A percentile compares a stretch with the other conserved stretches of the same genome.
phyloP scores from a whole-genome alignment of 2,888 invertebrate genomes.

The Coecobrya sp. region DNA sequence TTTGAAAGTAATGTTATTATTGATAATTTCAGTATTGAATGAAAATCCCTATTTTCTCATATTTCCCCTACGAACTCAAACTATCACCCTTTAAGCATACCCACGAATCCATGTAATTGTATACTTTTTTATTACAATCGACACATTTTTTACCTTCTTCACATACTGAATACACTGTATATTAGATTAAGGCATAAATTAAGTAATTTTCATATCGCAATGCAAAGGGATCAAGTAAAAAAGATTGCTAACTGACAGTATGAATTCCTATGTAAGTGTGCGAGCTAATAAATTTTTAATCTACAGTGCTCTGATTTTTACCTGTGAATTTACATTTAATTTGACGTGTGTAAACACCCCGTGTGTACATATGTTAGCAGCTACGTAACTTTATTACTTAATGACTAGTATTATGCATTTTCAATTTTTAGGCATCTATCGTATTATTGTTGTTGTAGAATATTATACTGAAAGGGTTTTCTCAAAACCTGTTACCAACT shows the following conservation, averaged over 20 bases:
- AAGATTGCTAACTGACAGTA: no score
- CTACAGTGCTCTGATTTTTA: constrained; percentile 44
- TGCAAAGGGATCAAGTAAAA: background rate
- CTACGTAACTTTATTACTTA: constrained; percentile 23
- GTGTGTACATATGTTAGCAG: constrained; percentile 8
- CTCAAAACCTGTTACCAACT: constrained; percentile 31
- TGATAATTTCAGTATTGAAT: no score
- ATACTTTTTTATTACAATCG: no score
- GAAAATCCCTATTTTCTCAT: background rate
- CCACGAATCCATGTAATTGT: no score
- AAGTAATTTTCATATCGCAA: background rate
- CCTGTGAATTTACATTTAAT: constrained; percentile 51
- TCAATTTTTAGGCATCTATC: background rate
- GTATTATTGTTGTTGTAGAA: background rate
- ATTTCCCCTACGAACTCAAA: background rate
- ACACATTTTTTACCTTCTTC: background rate
- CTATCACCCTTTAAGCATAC: background rate
- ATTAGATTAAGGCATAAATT: background rate
- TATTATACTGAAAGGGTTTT: constrained; percentile 20
- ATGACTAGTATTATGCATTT: constrained; percentile 40
- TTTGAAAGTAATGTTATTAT: no score
- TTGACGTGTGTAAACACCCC: constrained; percentile 16
- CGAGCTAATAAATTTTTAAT: constrained; percentile 5
- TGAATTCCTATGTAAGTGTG: background rate
- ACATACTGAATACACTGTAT: background rate